These are phyloP conservation scores for Perccottus glenii DNA, from an alignment of 2,113 vertebrate species.

Conservation along the genomic window DNA sequence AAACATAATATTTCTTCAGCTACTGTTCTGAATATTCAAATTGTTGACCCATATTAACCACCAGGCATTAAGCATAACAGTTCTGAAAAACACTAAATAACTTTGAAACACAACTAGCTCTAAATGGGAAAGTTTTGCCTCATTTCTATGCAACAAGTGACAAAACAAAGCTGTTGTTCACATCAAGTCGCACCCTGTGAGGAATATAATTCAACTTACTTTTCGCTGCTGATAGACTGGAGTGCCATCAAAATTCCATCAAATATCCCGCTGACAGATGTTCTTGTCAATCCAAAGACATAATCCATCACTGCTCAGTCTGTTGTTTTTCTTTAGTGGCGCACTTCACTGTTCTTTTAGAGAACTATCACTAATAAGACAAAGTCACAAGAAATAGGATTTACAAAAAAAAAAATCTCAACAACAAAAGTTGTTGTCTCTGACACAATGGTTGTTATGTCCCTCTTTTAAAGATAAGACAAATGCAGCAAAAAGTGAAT, in stretches of 20 bases:
- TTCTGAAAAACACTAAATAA: not conserved
- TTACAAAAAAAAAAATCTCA: conserved; percentile 6
- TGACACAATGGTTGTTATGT: conserved; percentile 2
- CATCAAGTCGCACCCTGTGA: conserved; percentile 7
- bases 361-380: conserved; percentile 14
- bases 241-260: conserved; percentile 45
- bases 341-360: conserved; percentile 20
- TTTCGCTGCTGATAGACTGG: not conserved
- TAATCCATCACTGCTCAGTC: conserved; percentile 39
- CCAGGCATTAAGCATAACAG: not conserved
- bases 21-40: too few species aligned
- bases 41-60: not conserved
- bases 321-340: conserved; percentile 32
- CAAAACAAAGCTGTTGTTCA: conserved; percentile 13
- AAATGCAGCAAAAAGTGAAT: too few species aligned
- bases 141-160: conserved; percentile 20
- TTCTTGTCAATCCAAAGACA: conserved; percentile 34
- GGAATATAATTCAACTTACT: conserved; percentile 23
- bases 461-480: too few species aligned
- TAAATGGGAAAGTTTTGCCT: not conserved
- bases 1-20: too few species aligned
- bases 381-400: not conserved
- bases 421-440: conserved; percentile 5
- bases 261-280: conserved; percentile 42
- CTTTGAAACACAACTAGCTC: not conserved